Base-by-base conservation (phyloP, 2,797 vertebrate genomes). In the Gouania willdenowi region DNA sequence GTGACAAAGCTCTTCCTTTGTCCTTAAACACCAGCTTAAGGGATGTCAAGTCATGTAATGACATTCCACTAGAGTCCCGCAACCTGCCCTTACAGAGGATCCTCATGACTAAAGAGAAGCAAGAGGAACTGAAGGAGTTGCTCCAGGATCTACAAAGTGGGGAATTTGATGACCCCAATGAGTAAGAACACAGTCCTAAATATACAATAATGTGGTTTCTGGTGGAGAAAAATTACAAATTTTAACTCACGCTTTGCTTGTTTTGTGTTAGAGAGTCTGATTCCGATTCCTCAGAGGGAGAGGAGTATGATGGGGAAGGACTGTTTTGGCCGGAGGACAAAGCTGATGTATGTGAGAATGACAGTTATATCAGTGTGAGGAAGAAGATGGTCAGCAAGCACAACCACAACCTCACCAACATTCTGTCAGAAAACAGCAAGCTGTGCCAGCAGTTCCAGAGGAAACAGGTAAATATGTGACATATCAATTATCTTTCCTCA, bases 61-160 rank as follows among this genome's bases (percentile, higher is more conserved):
- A 52, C 14, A 31, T 33, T 23, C 74, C 30, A 42, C 6, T 45
- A 0, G 85, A 85, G 23, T 14, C 14, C 16, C 69, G 52, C 44
- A 82, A 34, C 67, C 87, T 91, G 68, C 92, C 92, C 2, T 53
- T 95, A 53, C 93, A 98, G 83, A 97, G 79, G 43, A 90, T 99
- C 24, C 90, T 93, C 45, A 99, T 99, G 97, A 97, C 94, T 2
- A 89, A 89, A 2, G 93, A 95, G 71, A 98, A 95, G 76, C 94
- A 95, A 71, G 91, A 92, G 32, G 91, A 92, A 61, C 92, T 99
- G 16, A 97, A 92, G 60, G 92, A 94, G 62, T 91, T 99, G 26
- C 89, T 99, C 61, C 85, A 87, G 35, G 92, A 95, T 22, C 89
- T 99, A 24, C 94, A 98, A 72, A 84, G 69, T 2, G 91, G 90